A percentile compares a stretch with the other conserved stretches of the same genome.
Conservation (phyloP, 2,888 invertebrate species). For the Cybosia mesomella region DNA sequence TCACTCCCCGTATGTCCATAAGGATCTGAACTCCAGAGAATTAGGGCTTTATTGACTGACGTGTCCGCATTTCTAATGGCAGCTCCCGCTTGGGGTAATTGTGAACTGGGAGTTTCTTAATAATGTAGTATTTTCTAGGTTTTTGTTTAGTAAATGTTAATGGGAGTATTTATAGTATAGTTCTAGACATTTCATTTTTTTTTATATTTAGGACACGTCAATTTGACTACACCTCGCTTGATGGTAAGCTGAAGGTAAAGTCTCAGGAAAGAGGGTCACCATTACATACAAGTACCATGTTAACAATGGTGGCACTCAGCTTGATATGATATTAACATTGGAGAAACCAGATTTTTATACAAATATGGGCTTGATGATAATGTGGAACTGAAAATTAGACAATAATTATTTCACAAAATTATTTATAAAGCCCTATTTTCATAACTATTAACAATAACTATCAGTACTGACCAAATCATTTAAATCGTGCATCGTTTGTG, state of each 20-base stretch:
- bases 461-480: no score
- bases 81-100: not conserved
- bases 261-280: no score
- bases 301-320: no score
- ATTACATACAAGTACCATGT: no score
- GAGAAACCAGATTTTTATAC: not conserved
- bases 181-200: no score
- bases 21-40: constrained; percentile 26
- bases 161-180: not conserved
- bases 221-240: no score
- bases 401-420: not conserved
- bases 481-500: not conserved
- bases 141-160: not conserved
- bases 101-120: not conserved
- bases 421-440: not conserved
- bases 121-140: not conserved
- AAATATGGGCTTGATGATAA: no score
- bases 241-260: no score
- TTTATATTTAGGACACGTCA: no score
- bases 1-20: constrained; percentile 18
- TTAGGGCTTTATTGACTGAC: constrained; percentile 17
- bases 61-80: constrained; percentile 3
- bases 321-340: not conserved
- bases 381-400: not conserved
- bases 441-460: no score